phyloP scores from a whole-genome alignment of 2,113 vertebrate species.

The Petromus typicus region DNA sequence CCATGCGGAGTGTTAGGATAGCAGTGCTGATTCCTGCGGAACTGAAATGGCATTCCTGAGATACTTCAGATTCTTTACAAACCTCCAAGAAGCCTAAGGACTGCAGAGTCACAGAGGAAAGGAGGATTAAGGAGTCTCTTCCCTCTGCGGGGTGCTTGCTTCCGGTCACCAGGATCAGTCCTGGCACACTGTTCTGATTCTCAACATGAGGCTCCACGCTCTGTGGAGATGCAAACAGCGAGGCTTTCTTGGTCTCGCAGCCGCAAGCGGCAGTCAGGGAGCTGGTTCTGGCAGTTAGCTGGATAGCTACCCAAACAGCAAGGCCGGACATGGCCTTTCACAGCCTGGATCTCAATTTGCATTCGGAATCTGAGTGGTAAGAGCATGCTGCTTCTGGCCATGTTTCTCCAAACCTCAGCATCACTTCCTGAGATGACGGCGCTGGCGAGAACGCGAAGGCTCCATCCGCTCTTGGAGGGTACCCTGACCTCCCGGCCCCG shows the following conservation, averaged over 20 bases:
- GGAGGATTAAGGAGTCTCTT: neutral
- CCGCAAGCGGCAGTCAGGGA: neutral
- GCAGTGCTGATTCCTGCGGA: neutral
- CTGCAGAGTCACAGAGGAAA: neutral
- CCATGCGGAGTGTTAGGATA: neutral
- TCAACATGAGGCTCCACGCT: too few relatives aligned
- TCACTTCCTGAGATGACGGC: neutral
- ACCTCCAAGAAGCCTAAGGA: neutral
- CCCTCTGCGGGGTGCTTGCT: neutral
- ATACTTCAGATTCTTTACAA: conserved; percentile 43
- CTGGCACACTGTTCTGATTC: neutral
- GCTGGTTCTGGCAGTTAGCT: neutral
- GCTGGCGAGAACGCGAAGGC: neutral
- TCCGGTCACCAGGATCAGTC: neutral
- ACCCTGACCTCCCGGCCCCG: neutral
- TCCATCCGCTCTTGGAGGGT: neutral
- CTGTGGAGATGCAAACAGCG: neutral
- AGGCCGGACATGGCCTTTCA: neutral
- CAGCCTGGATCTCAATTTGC: neutral
- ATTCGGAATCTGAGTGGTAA: neutral
- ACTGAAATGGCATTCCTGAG: neutral
- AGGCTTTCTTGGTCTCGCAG: neutral
- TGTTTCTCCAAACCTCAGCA: neutral
- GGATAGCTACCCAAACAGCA: neutral
- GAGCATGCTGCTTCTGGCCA: neutral